Evolutionary conservation across 2,113 vertebrate species (phyloP).

Genomic region (Lepisosteus oculatus): DNA sequence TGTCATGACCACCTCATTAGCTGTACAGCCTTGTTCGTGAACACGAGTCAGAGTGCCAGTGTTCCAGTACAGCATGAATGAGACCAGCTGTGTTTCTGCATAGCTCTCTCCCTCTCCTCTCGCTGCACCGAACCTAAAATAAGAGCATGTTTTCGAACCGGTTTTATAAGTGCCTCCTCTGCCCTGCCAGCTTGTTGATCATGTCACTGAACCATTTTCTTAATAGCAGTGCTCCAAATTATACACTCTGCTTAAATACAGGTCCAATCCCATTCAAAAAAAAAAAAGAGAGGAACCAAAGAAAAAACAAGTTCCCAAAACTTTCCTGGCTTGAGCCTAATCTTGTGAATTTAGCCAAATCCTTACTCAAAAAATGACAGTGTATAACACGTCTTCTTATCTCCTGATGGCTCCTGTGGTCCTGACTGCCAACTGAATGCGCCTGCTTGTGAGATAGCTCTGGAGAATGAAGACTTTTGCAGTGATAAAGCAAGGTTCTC

Average conservation of each 20-base stretch:
- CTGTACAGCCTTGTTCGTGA: too few relatives aligned
- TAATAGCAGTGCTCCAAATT: conserved; percentile 58
- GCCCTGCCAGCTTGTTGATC: conserved; percentile 52
- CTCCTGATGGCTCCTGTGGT: conserved; percentile 23
- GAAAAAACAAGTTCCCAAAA: conserved; percentile 25
- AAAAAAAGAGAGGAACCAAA: conserved; percentile 32
- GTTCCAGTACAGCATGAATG: too few relatives aligned
- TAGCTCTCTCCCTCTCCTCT: too few relatives aligned
- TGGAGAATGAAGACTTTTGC: conserved; percentile 41
- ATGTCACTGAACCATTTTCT: conserved; percentile 47
- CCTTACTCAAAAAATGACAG: conserved; percentile 51
- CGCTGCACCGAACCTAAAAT: too few relatives aligned
- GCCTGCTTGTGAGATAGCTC: conserved; percentile 51
- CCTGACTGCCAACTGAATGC: conserved; percentile 26
- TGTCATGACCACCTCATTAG: too few relatives aligned
- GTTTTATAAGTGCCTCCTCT: conserved; percentile 51
- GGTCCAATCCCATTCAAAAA: conserved; percentile 48
- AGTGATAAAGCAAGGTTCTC: conserved; percentile 53
- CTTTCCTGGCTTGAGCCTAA: conserved; percentile 39
- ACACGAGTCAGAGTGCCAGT: too few relatives aligned
- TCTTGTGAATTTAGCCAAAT: conserved; percentile 47
- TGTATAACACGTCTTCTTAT: conserved; percentile 18
- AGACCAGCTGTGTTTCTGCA: too few relatives aligned
- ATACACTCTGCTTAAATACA: conserved; percentile 60
- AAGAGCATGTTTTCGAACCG: conserved; percentile 43